Evolutionary conservation across 2,113 vertebrate genomes (phyloP).

Genomic region (Murina feae): DNA sequence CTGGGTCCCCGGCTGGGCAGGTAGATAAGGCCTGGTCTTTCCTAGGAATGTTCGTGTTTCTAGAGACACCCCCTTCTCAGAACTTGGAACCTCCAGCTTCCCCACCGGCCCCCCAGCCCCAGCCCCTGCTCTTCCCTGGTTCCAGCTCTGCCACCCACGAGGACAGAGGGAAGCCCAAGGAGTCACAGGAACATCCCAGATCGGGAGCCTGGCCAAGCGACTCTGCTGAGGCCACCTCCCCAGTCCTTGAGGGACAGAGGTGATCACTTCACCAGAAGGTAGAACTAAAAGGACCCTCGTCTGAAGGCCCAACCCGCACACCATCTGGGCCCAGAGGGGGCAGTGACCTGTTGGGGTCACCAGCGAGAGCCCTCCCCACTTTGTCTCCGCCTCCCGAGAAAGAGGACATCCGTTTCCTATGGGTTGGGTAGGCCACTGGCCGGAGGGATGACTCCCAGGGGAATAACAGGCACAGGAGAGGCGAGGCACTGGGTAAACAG

Average conservation of each 20-base stretch:
- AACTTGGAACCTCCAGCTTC: conserved; percentile 59
- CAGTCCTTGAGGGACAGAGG: background rate
- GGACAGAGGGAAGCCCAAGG: background rate
- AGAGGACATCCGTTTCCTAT: background rate
- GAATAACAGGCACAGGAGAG: background rate
- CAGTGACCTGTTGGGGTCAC: background rate
- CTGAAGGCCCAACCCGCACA: background rate
- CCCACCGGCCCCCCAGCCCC: conserved; percentile 38
- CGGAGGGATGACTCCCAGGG: background rate
- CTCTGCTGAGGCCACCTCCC: background rate
- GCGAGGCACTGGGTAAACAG: background rate
- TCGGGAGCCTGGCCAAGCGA: background rate
- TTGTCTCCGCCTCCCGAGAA: background rate
- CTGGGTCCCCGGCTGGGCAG: background rate
- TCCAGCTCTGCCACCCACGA: conserved; percentile 21
- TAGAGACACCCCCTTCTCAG: conserved; percentile 69
- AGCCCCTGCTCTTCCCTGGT: conserved; percentile 15
- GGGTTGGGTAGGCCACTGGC: background rate
- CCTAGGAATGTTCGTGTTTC: conserved; percentile 62
- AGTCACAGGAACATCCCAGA: background rate
- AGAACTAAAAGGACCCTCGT: background rate
- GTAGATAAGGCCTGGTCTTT: background rate
- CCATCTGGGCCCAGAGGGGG: background rate
- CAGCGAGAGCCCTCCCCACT: background rate
- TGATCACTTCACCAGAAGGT: background rate